Conservation (phyloP, 2,888 invertebrate genomes). For the Drosophila basisetae region DNA sequence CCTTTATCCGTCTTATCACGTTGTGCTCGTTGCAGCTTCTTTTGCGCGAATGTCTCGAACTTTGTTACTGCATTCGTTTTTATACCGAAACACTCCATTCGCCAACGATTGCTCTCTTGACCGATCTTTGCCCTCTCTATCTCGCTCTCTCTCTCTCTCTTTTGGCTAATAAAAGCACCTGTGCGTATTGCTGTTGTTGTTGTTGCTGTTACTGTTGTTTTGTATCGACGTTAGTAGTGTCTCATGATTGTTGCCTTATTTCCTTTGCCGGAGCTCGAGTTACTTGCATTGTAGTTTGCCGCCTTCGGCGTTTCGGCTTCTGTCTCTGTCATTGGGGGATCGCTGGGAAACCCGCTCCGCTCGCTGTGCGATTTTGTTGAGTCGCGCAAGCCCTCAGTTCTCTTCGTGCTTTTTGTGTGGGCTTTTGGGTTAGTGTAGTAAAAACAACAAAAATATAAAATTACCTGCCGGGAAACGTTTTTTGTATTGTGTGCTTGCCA, state of each 20-base stretch:
- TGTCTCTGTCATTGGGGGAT: constrained; percentile 25
- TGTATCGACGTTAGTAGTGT: constrained; percentile 24
- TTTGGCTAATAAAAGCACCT: constrained; percentile 30
- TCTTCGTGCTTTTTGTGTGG: constrained; percentile 38
- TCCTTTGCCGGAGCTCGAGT: constrained; percentile 33
- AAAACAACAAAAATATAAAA: constrained; percentile 7
- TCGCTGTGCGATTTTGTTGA: constrained; percentile 59
- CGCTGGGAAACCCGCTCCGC: constrained; percentile 67
- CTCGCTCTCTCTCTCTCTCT: not conserved
- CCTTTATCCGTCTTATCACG: constrained; percentile 41
- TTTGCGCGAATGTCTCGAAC: constrained; percentile 75
- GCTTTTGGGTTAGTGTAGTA: constrained; percentile 26
- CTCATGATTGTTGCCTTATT: constrained; percentile 43
- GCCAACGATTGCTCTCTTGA: constrained; percentile 32
- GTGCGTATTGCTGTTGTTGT: constrained; percentile 23
- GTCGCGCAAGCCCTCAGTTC: constrained; percentile 41
- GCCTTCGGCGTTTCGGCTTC: constrained; percentile 2
- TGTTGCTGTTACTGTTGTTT: not conserved
- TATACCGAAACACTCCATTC: constrained; percentile 56
- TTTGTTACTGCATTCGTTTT: constrained; percentile 63
- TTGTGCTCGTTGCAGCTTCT: constrained; percentile 65
- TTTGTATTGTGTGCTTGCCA: constrained; percentile 25
- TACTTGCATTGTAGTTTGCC: constrained; percentile 40
- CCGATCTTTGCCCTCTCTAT: constrained; percentile 19
- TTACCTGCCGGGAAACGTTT: constrained; percentile 50